A percentile compares a stretch with the other conserved stretches of the same genome.
Evolutionary conservation across 2,113 vertebrate species (phyloP).

Genomic region (Polyodon spathula): DNA sequence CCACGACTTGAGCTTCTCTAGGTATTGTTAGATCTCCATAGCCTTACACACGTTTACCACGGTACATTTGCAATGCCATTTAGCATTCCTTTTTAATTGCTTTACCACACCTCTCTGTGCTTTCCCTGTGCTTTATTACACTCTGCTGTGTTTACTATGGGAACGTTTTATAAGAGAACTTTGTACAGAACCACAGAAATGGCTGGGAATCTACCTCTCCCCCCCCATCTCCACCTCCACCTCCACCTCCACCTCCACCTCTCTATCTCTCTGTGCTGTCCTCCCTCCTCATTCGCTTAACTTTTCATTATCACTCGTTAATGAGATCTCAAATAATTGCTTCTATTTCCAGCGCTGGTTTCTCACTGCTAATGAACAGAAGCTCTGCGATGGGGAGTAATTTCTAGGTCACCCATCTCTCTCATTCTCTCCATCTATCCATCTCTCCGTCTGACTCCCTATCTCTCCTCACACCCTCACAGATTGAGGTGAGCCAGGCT

Average conservation of each 20-base stretch:
- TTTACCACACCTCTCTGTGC: too few species aligned
- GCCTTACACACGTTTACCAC: too few species aligned
- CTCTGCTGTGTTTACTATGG: too few species aligned
- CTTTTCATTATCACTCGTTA: conserved; percentile 61
- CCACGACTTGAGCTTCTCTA: too few species aligned
- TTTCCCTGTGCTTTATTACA: too few species aligned
- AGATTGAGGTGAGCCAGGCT: conserved; percentile 19
- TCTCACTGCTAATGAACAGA: conserved; percentile 39
- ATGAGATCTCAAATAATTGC: conserved; percentile 68
- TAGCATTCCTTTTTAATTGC: too few species aligned
- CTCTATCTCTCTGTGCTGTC: conserved; percentile 20
- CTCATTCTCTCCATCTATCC: conserved; percentile 28
- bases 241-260: not conserved
- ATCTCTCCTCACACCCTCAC: conserved; percentile 25
- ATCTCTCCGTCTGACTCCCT: conserved; percentile 9
- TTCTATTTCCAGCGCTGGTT: conserved; percentile 61
- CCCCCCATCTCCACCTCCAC: conserved; percentile 4
- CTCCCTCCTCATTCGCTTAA: conserved; percentile 43
- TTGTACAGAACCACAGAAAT: too few species aligned
- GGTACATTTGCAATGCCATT: too few species aligned
- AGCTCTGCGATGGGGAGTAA: too few species aligned
- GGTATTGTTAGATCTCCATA: too few species aligned
- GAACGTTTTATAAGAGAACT: too few species aligned
- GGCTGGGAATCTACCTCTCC: conserved; percentile 32
- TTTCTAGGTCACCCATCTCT: conserved; percentile 59